Conservation (phyloP, 2,888 invertebrate genomes). For the Latrodectus elegans region DNA sequence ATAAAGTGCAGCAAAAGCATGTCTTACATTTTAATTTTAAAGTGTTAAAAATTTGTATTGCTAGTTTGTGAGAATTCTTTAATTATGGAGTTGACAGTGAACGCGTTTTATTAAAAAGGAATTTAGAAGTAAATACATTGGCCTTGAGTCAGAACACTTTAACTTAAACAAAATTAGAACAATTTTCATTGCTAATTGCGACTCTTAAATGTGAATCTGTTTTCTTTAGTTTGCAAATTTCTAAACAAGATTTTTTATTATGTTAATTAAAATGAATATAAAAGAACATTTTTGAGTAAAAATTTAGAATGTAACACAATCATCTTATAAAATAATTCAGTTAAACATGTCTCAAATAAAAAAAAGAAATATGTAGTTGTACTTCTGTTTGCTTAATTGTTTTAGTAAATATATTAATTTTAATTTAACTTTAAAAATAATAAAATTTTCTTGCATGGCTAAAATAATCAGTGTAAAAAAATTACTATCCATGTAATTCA, state of each 20-base stretch:
- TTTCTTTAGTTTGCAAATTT: not conserved
- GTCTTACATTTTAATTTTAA: slow-evolving; percentile 31
- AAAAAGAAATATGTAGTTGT: not conserved
- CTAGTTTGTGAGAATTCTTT: not conserved
- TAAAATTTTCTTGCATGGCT: too few species aligned
- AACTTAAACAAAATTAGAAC: not conserved
- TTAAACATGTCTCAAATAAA: not conserved
- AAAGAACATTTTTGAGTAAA: too few species aligned
- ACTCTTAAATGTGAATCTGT: not conserved
- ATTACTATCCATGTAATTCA: too few species aligned
- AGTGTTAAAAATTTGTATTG: slow-evolving; percentile 7
- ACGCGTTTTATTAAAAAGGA: not conserved
- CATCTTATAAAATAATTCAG: too few species aligned
- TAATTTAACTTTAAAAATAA: too few species aligned
- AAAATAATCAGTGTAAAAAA: too few species aligned
- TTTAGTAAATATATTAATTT: too few species aligned
- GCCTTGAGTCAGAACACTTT: not conserved
- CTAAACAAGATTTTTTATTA: too few species aligned
- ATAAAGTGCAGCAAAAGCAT: not conserved
- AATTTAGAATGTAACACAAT: too few species aligned
- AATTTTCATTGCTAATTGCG: too few species aligned
- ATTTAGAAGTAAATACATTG: not conserved
- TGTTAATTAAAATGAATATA: too few species aligned
- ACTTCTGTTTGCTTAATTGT: not conserved
- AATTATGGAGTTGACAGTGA: slow-evolving; percentile 13